Base-by-base conservation (phyloP, 30 jellyfish, hydroid and myxozoan genomes). In the Phacellophora camtschatica region DNA sequence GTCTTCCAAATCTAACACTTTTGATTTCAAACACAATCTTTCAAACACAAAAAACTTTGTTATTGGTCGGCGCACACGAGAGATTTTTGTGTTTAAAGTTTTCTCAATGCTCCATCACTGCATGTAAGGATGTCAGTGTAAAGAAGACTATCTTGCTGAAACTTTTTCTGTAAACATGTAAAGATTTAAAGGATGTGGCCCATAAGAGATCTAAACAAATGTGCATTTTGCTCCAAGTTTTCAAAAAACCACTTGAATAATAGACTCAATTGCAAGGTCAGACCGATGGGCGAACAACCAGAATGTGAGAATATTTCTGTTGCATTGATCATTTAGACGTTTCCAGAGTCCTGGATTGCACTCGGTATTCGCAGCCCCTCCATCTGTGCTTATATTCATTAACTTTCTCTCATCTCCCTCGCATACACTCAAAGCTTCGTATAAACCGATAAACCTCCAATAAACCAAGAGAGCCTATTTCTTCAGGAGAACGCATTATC, bases 251-350 rank as follows among this genome's bases (percentile, higher is more conserved):
- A 10, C 41, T 20, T 77, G 24, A n/a, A 87, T 32, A 36, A 87
- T 35, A 56, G 79, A 64, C 86, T 86, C 82, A 35, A 66, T 63
- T 41, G 96, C 71, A 62, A 66, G 67, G 55, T 73, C 82, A 34
- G 87, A 31, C 10, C 73, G 50, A 51, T 86, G 90, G 69, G 76
- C 87, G 28, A 62, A 53, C 18, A 63, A 53, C 76, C 87, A 74
- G 71, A 74, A 51, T 53, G 87, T 42, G 58, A 51, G 51, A 53
- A 74, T 74, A 15, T 74, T 50, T 53, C 77, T 31, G 50, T 74
- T 53, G 28, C 36, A 74, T 18, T 74, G 87, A 53, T 74, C 87
- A 4, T 34, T 20, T 25, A 74, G 75, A 50, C 53, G 77, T 53
- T 53, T 53, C 63, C 87, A 74, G 28, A 74, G 61, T 6, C 87